Base-by-base conservation (phyloP, 2,888 invertebrate species). In the Polydesmus complanatus region DNA sequence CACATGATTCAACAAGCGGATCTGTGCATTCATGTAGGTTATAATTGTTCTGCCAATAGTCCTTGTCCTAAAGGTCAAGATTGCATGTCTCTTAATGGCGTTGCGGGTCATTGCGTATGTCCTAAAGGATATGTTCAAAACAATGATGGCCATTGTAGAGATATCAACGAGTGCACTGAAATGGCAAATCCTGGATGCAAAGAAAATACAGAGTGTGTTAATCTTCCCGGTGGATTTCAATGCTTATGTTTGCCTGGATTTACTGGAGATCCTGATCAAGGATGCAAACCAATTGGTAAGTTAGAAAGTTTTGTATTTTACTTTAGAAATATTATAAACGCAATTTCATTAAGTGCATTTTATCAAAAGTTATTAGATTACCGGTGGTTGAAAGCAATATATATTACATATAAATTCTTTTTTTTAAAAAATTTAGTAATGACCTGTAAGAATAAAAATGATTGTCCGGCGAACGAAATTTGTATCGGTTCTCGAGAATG, bases 401-500 rank as follows among this genome's bases (percentile, higher is more conserved):
- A n/a, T n/a, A 47, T 47, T 47, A 14, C 48, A 47, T 47, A 47
- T 47, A 14, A 14, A 14, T 47, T 47, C 48, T 14, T 8, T 14
- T 47, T 47, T 8, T 47, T 47, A 47, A 47, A 47, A 47, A 37
- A 37, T 37, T 37, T 37, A 62, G 61, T 56, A 5, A 55, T 55
- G 21, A 37, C 27, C 23, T 64, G 63, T 37, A 58, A 48, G 18
- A 54, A 54, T 26, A 61, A 61, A 48, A 62, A 61, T 61, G 91
- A 92, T 71, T 93, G 93, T 71, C 82, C 83, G 60, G 73, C 84
- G 0, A 92, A 93, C 71, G 91, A 93, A 74, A 87, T 88, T 73
- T 93, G 93, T 72, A 84, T 91, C 26, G 88, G 92, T 72, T 91
- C 91, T 1, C 92, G 92, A 1, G 86, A 89, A 74, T 93, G 93